Base-by-base conservation (phyloP, 1,140 invertebrate genomes). In the Drosophila subobscura region DNA sequence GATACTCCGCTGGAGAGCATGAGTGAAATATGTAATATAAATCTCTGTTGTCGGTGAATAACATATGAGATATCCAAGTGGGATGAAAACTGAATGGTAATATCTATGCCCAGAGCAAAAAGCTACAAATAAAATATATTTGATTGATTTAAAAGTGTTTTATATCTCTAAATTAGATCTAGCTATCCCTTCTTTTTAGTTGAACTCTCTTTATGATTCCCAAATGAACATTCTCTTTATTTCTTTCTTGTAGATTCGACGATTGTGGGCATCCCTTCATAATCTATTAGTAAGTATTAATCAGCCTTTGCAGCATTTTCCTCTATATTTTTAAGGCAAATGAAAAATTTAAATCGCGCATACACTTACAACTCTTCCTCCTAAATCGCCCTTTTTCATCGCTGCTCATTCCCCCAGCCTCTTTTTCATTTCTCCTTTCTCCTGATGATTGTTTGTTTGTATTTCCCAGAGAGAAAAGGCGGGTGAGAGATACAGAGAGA, bases 331-430 rank as follows among this genome's bases (percentile, higher is more conserved):
- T 10, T 8, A 22, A 14, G 10, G 12, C 16, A 29, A 53, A 27
- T 54, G 16, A 67, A 68, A 67, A 55, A 67, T 68, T 67, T 67
- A 68, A 68, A 68, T 68, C 66, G 33, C 51, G 63, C 65, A 55
- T 67, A 33, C 63, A 55, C 33, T 68, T 68, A 55, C 42, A 67
- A 68, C 42, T 68, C 63, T 29, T 37, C 5, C 63, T n/a, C 5
- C 22, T 14, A 65, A 67, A 53, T 65, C 60, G 47, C 12, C 8
- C 27, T 37, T 54, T 20, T 20, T 16, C 16, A 12, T 8, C 22
- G 29, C 29, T 8, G 29, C 29, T 33, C 29, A 33, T 33, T 5
- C 27, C 0, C 33, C 4, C 29, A 33, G 7, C 29, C 33, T 37
- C 33, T 8, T 37, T 7, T 3, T 4, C 2, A 3, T 10, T 12